Conservation (phyloP, 2,888 invertebrate genomes). For the Andrena dorsata region DNA sequence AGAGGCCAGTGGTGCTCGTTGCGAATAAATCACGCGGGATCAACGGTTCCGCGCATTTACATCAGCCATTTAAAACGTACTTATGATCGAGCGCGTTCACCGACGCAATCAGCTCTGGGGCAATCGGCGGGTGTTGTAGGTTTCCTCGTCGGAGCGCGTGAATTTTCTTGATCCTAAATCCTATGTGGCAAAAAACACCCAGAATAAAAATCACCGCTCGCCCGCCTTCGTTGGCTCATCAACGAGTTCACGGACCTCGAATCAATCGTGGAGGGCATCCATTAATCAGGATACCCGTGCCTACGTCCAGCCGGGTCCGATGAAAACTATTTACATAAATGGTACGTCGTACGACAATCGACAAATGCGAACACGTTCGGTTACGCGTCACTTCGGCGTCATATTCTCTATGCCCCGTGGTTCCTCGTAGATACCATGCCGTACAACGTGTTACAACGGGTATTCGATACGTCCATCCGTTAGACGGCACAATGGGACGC, state of each 20-base stretch:
- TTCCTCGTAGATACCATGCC: neutral
- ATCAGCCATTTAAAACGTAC: slow-evolving; percentile 73
- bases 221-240: slow-evolving; percentile 6
- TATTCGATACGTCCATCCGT: slow-evolving; percentile 14
- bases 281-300: slow-evolving; percentile 20
- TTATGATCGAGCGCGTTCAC: slow-evolving; percentile 60
- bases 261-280: slow-evolving; percentile 19
- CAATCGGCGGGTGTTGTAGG: slow-evolving; percentile 34
- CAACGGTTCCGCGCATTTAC: slow-evolving; percentile 76
- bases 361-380: slow-evolving; percentile 20
- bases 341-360: slow-evolving; percentile 4
- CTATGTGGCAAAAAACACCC: too few species aligned
- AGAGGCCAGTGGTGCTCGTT: slow-evolving; percentile 38
- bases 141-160: slow-evolving; percentile 13
- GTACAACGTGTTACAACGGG: slow-evolving; percentile 7
- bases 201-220: neutral
- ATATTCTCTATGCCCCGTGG: slow-evolving; percentile 1
- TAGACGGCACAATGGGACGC: slow-evolving; percentile 12
- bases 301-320: neutral
- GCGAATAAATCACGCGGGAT: slow-evolving; percentile 79
- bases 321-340: slow-evolving; percentile 38
- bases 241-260: slow-evolving; percentile 7
- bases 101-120: slow-evolving; percentile 57
- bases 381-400: slow-evolving; percentile 16
- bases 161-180: neutral